phyloP scores from a whole-genome alignment of 2,113 vertebrate genomes.

The Butorides virescens region DNA sequence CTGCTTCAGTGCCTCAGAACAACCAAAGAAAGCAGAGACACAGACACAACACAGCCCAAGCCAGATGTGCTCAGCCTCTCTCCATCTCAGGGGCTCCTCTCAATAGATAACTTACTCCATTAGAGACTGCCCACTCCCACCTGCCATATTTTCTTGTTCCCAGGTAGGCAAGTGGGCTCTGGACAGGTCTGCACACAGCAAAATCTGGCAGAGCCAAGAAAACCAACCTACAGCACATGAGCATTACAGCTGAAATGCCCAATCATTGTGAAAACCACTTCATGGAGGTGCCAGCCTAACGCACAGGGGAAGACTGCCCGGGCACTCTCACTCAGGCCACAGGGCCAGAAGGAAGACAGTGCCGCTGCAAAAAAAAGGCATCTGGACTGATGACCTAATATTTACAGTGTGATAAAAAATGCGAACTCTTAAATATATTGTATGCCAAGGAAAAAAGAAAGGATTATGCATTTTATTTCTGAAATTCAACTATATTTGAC shows the following conservation, averaged over 20 bases:
- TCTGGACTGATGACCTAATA: not conserved
- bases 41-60: not conserved
- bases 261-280: not conserved
- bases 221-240: not conserved
- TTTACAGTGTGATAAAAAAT: not conserved
- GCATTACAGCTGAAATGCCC: not conserved
- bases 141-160: not conserved
- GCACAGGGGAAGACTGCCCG: not conserved
- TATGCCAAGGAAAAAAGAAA: not conserved
- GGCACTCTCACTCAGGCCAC: not conserved
- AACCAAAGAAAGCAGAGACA: not conserved
- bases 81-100: not conserved
- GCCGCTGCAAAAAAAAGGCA: not conserved
- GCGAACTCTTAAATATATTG: not conserved
- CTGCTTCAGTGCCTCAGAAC: not conserved
- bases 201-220: not conserved
- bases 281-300: not conserved
- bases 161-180: not conserved
- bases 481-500: not conserved
- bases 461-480: rapidly evolving
- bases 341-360: not conserved
- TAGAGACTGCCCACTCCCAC: not conserved
- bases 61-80: not conserved
- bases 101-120: not conserved
- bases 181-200: not conserved